These are phyloP conservation scores for Oryzias celebensis DNA, from an alignment of 2,113 vertebrate genomes.

Conservation along the genomic window DNA sequence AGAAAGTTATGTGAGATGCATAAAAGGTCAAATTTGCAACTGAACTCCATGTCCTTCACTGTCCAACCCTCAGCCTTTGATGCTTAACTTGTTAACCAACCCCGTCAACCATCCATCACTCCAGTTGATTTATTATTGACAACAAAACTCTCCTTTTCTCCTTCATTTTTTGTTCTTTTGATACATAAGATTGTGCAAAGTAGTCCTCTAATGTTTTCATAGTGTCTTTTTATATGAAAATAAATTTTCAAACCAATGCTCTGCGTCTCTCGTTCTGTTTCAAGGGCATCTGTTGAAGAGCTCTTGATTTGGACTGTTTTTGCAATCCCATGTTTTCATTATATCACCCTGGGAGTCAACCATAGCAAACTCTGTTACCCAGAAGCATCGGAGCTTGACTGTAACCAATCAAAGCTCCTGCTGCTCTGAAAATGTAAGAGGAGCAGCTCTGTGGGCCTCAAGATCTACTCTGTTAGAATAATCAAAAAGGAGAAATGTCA, in stretches of 20 bases:
- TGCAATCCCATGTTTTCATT: slow-evolving; percentile 37
- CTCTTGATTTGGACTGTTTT: slow-evolving; percentile 36
- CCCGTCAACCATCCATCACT: slow-evolving; percentile 41
- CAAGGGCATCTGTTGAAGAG: slow-evolving; percentile 40
- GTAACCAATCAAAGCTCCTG: slow-evolving; percentile 52
- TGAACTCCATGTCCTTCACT: slow-evolving; percentile 16
- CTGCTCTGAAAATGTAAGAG: slow-evolving; percentile 48
- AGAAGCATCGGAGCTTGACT: slow-evolving; percentile 58
- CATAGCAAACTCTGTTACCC: slow-evolving; percentile 60
- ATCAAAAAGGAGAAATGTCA: slow-evolving; percentile 29
- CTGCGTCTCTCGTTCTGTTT: slow-evolving; percentile 30
- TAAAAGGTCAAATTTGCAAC: slow-evolving; percentile 12
- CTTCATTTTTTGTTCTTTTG: slow-evolving; percentile 69
- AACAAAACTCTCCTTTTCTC: slow-evolving; percentile 42
- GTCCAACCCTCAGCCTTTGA: slow-evolving; percentile 26
- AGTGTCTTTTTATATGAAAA: slow-evolving; percentile 83
- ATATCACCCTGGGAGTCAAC: slow-evolving; percentile 42
- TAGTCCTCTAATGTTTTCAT: slow-evolving; percentile 82
- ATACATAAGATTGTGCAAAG: slow-evolving; percentile 79
- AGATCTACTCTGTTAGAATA: slow-evolving; percentile 38
- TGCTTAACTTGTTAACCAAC: slow-evolving; percentile 45
- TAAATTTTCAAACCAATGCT: slow-evolving; percentile 77
- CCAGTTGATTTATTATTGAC: slow-evolving; percentile 54
- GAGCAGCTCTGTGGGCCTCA: slow-evolving; percentile 34
- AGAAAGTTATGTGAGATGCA: slow-evolving; percentile 13